Conservation (phyloP, 1,140 invertebrate genomes). For the Drosophila murphyi region DNA sequence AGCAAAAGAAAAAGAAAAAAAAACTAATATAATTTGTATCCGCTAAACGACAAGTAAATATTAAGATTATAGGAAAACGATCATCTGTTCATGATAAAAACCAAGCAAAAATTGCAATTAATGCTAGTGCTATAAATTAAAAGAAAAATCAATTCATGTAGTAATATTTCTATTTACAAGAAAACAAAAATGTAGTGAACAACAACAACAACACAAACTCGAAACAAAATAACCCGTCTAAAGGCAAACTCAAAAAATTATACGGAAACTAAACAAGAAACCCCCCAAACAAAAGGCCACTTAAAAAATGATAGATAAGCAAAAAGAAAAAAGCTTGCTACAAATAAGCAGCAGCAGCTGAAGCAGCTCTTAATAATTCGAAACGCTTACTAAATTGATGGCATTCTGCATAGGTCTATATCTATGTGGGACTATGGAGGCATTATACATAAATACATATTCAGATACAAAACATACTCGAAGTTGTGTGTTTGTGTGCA, state of each 20-base stretch:
- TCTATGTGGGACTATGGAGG: not conserved
- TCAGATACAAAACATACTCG: conserved; percentile 23
- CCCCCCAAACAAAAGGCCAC: conserved; percentile 54
- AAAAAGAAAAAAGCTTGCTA: no score
- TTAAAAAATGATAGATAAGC: conserved; percentile 34
- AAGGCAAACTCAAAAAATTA: conserved; percentile 8
- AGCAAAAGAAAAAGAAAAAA: not conserved
- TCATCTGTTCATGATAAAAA: conserved; percentile 13
- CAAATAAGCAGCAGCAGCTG: no score
- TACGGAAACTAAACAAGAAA: not conserved
- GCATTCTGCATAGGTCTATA: conserved; percentile 23
- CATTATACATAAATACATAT: conserved; percentile 10
- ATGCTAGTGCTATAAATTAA: conserved; percentile 10
- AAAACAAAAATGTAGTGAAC: conserved; percentile 16
- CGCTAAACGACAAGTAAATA: conserved; percentile 8
- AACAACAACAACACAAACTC: conserved; percentile 11
- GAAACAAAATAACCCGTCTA: not conserved
- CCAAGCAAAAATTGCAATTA: conserved; percentile 15
- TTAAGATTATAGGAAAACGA: conserved; percentile 4
- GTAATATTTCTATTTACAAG: conserved; percentile 36
- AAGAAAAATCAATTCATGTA: conserved; percentile 27
- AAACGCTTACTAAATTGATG: conserved; percentile 23
- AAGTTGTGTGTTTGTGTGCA: conserved; percentile 47
- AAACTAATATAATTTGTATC: not conserved
- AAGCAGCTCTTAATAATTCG: not conserved